Conservation (phyloP, 2,797 vertebrate genomes). For the Eutrigla gurnardus region DNA sequence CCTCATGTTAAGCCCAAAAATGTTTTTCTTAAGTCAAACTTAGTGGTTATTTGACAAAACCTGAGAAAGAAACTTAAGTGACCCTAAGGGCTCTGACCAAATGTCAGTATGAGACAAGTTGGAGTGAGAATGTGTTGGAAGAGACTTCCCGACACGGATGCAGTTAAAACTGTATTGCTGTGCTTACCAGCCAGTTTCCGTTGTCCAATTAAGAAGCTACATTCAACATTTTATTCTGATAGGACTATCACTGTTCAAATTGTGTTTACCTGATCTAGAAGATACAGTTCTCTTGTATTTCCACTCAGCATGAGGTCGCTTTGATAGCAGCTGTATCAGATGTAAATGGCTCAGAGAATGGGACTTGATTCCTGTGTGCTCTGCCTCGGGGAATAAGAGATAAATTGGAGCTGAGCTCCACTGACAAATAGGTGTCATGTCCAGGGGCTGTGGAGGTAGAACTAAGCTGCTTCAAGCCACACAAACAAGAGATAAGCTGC, state of each 20-base stretch:
- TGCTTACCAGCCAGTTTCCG: background rate
- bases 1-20: no score
- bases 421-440: slow-evolving; percentile 58
- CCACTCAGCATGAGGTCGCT: background rate
- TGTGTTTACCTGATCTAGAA: background rate
- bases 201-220: background rate
- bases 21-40: no score
- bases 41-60: no score
- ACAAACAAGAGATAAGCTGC: slow-evolving; percentile 58
- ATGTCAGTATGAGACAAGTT: no score
- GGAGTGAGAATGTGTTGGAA: no score
- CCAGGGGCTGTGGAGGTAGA: slow-evolving; percentile 36
- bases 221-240: background rate
- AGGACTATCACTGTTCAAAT: background rate
- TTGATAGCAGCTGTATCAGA: slow-evolving; percentile 8
- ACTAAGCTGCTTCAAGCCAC: slow-evolving; percentile 41
- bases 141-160: no score
- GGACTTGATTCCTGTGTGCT: background rate
- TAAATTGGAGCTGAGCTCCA: slow-evolving; percentile 26
- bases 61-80: no score
- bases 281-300: background rate
- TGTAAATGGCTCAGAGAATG: slow-evolving; percentile 17
- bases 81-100: no score
- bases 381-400: slow-evolving; percentile 15
- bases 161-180: background rate